Base-by-base conservation (phyloP, 2,888 invertebrate genomes). In the Melieria crassipennis region DNA sequence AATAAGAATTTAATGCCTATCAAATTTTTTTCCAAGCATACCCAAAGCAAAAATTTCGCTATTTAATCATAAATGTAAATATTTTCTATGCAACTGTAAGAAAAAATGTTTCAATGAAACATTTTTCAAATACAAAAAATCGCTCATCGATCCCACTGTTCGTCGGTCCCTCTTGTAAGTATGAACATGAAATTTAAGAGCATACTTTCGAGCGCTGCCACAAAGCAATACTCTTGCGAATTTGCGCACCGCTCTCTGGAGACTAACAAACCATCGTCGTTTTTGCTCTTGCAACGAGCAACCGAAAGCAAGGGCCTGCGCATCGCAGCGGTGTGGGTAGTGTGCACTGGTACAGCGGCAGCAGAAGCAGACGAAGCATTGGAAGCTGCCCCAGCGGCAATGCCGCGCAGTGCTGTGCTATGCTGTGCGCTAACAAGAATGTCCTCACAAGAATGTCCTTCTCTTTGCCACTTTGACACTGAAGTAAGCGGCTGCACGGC, bases 121-220 rank as follows among this genome's bases (percentile, higher is more conserved):
- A 30, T 30, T 30, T 30, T 30, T 30, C 1, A 30, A 30, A 30
- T 2, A 2, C 30, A 58, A 58, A 42, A 42, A 42, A 58, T 43
- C 6, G 3, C 30, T 30, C 3, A 30, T 30, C 30, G 2, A 47
- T 9, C 47, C 5, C 42, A 65, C 65, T 46, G 65, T 65, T 11
- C 60, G 30, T 30, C 30, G 3, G 30, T 1, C 30, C 30, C 30
- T 30, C 2, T 30, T 30, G 30, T 30, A 30, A 30, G 30, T 30
- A 30, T 30, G 30, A 30, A 30, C 30, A 30, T 60, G 60, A 43
- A 67, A 67, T 60, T 67, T 67, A 67, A 67, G 67, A 67, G 67
- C 50, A 67, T 30, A 30, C 30, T 30, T 30, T 30, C 30, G 30
- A 30, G 30, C 30, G 30, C 30, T 30, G 30, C 7, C 60, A 30